These are phyloP conservation scores for Macrophya alboannulata DNA, from an alignment of 2,888 invertebrate species.

Conservation along the genomic window DNA sequence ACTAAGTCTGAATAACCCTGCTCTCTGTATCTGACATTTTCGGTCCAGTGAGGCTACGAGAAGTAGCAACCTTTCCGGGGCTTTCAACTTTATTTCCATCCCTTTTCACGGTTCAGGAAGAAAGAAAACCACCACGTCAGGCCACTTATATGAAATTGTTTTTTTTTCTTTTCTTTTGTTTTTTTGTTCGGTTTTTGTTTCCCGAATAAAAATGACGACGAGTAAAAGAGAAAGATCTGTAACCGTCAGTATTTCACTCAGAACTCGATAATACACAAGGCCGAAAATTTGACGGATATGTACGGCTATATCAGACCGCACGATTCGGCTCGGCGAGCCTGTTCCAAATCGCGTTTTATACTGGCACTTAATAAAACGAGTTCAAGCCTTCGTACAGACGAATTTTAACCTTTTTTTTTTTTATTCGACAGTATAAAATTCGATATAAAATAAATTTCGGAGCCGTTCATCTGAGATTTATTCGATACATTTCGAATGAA, in stretches of 20 bases:
- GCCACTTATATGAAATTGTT: slow-evolving; percentile 3
- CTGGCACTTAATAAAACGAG: not conserved
- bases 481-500: slow-evolving; percentile 1
- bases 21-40: not conserved
- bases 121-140: not conserved
- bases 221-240: not conserved
- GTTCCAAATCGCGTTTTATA: not conserved
- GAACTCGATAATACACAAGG: not conserved
- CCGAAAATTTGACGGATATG: slow-evolving; percentile 4
- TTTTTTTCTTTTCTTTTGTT: not conserved
- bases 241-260: not conserved
- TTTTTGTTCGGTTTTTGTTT: not conserved
- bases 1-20: not conserved
- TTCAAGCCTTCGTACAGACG: not conserved
- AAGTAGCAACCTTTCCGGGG: slow-evolving; percentile 15
- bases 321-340: not conserved
- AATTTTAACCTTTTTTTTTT: not conserved
- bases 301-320: slow-evolving; percentile 2
- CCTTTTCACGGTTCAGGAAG: not conserved
- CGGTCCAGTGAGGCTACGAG: not conserved
- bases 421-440: not conserved
- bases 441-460: not conserved
- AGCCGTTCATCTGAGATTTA: not conserved
- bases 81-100: slow-evolving; percentile 29
- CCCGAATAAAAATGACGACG: not conserved